Conservation (phyloP, 53 echinoderm and acorn worm species). For the Stichopus horrens region DNA sequence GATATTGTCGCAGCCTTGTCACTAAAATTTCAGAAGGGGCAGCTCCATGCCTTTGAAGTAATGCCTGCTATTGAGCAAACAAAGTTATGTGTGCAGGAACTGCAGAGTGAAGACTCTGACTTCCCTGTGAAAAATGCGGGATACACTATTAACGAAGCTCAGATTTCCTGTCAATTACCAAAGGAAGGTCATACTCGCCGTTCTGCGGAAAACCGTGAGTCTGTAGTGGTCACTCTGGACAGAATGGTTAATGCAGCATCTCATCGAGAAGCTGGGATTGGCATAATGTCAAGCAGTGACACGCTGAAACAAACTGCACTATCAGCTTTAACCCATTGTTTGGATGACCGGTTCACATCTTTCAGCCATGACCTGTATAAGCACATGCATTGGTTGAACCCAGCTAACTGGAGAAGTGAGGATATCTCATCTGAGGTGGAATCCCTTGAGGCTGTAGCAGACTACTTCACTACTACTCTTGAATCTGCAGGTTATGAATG, state of each 20-base stretch:
- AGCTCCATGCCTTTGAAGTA: slow-evolving; percentile 51
- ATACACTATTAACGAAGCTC: slow-evolving; percentile 24
- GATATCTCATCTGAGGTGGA: slow-evolving; percentile 42
- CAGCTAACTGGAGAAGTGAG: slow-evolving; percentile 59
- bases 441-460: slow-evolving; percentile 44
- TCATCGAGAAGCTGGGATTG: neutral
- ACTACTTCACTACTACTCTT: slow-evolving; percentile 52
- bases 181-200: slow-evolving; percentile 47
- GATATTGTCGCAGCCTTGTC: slow-evolving; percentile 51
- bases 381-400: slow-evolving; percentile 61
- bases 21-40: slow-evolving; percentile 47
- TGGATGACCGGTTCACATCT: slow-evolving; percentile 52
- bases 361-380: slow-evolving; percentile 47
- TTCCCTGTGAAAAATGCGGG: slow-evolving; percentile 45
- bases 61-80: slow-evolving; percentile 37
- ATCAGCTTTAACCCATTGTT: slow-evolving; percentile 23
- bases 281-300: neutral
- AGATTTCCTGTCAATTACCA: slow-evolving; percentile 27
- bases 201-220: slow-evolving; percentile 26
- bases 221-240: slow-evolving; percentile 38
- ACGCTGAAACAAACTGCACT: slow-evolving; percentile 19
- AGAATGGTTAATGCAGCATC: slow-evolving; percentile 36
- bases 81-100: slow-evolving; percentile 42
- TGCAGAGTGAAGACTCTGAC: slow-evolving; percentile 37
- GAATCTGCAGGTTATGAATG: slow-evolving; percentile 41